phyloP scores from a whole-genome alignment of 2,113 vertebrate species.

The Odontophorus gujanensis region DNA sequence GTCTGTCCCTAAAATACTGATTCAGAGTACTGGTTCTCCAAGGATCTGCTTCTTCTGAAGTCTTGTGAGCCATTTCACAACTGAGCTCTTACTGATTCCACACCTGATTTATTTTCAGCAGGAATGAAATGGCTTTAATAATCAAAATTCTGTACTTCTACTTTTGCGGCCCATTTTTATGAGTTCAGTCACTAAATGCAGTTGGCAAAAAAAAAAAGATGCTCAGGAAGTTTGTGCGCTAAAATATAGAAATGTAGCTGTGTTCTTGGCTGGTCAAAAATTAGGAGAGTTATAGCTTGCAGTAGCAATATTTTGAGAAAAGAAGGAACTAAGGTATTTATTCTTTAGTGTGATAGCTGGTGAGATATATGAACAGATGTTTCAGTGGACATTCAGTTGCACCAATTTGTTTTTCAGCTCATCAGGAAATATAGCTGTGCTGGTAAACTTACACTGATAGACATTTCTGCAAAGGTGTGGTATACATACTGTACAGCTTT shows the following conservation, averaged over 20 bases:
- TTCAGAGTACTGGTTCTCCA: neutral
- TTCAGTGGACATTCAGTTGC: neutral
- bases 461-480: neutral
- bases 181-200: rapidly evolving
- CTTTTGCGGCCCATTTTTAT: neutral
- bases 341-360: neutral
- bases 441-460: neutral
- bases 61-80: neutral
- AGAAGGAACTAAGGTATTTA: neutral
- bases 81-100: neutral
- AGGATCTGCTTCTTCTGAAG: neutral
- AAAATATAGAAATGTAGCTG: neutral
- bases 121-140: neutral
- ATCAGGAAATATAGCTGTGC: neutral
- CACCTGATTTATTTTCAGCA: neutral
- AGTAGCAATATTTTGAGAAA: neutral
- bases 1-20: neutral
- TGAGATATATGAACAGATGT: neutral
- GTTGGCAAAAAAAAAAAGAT: neutral
- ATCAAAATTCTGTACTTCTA: neutral
- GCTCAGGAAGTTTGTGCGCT: neutral
- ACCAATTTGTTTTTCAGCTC: neutral
- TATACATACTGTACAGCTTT: neutral
- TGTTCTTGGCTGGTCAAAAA: neutral
- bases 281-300: neutral